Evolutionary conservation across 2,113 vertebrate genomes (phyloP).

Genomic region (Chaenogobius annularis): DNA sequence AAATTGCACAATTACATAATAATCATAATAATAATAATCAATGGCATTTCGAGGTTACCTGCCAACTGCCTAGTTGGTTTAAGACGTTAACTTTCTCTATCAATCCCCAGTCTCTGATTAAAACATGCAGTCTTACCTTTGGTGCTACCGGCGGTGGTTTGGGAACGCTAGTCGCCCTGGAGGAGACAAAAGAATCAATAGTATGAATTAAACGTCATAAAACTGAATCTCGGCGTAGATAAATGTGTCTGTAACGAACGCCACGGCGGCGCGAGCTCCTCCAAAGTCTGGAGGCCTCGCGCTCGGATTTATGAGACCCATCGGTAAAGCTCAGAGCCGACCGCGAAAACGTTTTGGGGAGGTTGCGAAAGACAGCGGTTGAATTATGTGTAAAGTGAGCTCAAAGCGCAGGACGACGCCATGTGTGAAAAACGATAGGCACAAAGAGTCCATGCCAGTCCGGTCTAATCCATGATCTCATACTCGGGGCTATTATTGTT

Average conservation of each 20-base stretch:
- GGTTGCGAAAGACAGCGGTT: conserved; percentile 11
- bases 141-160: conserved; percentile 82
- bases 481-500: background rate
- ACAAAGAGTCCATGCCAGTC: background rate
- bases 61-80: no score
- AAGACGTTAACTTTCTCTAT: background rate
- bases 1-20: background rate
- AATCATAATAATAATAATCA: no score
- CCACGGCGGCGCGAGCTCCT: conserved; percentile 10
- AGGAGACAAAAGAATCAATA: conserved; percentile 13
- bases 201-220: conserved; percentile 18
- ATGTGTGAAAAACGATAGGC: conserved; percentile 7
- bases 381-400: conserved; percentile 33
- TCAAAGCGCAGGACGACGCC: conserved; percentile 29
- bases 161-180: conserved; percentile 77
- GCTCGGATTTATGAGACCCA: conserved; percentile 30
- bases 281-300: background rate
- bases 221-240: background rate
- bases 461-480: conserved; percentile 13
- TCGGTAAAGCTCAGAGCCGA: background rate
- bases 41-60: no score
- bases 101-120: background rate
- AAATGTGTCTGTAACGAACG: background rate
- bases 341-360: background rate
- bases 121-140: conserved; percentile 78